Evolutionary conservation across 2,888 invertebrate genomes (phyloP), one percentile per base, ranked within the genome.

Genomic region (Eupithecia tripunctaria): DNA sequence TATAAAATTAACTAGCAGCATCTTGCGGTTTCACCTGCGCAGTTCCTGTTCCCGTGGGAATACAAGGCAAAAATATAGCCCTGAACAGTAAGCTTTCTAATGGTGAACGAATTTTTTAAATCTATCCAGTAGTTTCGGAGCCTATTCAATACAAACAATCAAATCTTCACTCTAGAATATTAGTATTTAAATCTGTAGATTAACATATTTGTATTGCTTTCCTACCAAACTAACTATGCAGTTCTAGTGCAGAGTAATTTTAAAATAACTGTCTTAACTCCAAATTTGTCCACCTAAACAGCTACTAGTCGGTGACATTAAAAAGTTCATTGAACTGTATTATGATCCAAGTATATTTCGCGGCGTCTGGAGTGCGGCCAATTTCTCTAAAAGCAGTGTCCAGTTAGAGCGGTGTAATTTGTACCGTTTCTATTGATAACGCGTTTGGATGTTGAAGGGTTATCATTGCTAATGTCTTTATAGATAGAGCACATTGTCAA

Each of bases 301-400:
- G 47, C n/a, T 51, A 51, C 51, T n/a, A 51, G n/a, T 47, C 29
- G 15, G 27, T 15, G 62, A 68, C 69, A n/a, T 25, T 38, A 21
- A 56, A 41, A 38, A 66, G 77, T 76, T 72, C 74, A 56, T 65
- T 71, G 75, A 69, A 71, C 73, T 75, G 38, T 27, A 68, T 65
- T 68, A 65, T 67, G 66, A 66, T 68, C 71, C 71, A 21, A 59
- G 63, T 67, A 64, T 72, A 72, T 65, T 72, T 72, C 74, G 72
- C 73, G 69, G 29, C 56, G 12, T 68, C 68, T 79, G 79, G 79
- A 75, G 59, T 56, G 8, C 8, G 1, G 79, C 79, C 79, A 79
- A 72, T 32, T 60, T 29, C n/a, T 62, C 67, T 47, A 70, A 78
- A 79, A 77, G 77, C 60, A 75, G 73, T 51, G 47, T 68, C 67